Evolutionary conservation across 2,113 vertebrate species (phyloP), one percentile per base, ranked within the genome.

Genomic region (Cryptotis parvus): DNA sequence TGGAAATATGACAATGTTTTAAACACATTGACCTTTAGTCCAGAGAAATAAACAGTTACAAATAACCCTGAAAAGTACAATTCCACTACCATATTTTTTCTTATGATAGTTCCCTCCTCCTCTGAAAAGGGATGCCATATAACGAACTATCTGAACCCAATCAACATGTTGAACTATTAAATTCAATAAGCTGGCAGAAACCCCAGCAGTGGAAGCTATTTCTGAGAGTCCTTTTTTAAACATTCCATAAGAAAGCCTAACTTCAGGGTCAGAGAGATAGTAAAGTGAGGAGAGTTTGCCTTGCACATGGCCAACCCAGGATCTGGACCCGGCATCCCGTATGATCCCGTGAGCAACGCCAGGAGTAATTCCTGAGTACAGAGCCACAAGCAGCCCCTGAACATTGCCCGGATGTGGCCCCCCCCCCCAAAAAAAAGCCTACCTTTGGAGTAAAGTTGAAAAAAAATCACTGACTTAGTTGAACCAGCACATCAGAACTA

Each of bases 1-100:
- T 9, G 52, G 65, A 92, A 88, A 94, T 45, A 18, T 27, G 66
- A 69, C 63, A 73, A 66, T 41, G 58, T 73, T 77, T 87, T 39
- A 63, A 89, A 78, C 77, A 74, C 11, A 72, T 1, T 84, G 31
- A 31, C 39, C 74, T 70, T 85, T 77, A 77, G 76, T 87, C 24
- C 69, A 7, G 65, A 45, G 6, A 78, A 79, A 27, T 76, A 82
- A 86, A 29, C 45, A 49, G 16, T 63, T 37, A 45, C 29, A n/a
- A 39, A 16, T 77, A 68, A 94, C 26, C 87, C 41, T 69, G 26
- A 68, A 43, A 49, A 78, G 12, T 49, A 22, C 24, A 89, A 58
- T 18, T 58, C 24, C 69, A 41, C 45, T 43, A 81, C 16, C 4
- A 41, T 6, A 89, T 74, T 87, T 92, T n/a, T 83, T 80, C 55